Evolutionary conservation across 2,888 invertebrate genomes (phyloP).

Genomic region (Agrotis clavis): DNA sequence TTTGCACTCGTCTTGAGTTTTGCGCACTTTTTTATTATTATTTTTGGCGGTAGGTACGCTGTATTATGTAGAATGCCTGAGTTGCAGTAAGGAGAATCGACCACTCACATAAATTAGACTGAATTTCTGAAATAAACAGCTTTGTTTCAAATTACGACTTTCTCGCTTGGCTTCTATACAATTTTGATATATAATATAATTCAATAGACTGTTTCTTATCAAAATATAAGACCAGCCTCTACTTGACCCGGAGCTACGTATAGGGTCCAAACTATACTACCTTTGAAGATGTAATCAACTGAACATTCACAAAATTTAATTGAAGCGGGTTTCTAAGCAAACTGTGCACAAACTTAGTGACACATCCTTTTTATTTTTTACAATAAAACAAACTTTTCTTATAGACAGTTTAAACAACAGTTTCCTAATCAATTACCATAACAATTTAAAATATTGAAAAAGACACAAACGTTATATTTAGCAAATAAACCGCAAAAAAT

Average conservation of each 20-base stretch:
- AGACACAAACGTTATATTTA: background rate
- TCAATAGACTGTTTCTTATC: too few species aligned
- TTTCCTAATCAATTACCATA: background rate
- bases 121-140: slow-evolving; percentile 42
- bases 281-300: too few species aligned
- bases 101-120: slow-evolving; percentile 57
- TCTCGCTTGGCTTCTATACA: slow-evolving; percentile 13
- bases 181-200: slow-evolving; percentile 24
- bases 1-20: slow-evolving; percentile 63
- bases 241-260: too few species aligned
- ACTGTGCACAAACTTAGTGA: too few species aligned
- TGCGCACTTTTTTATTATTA: slow-evolving; percentile 50
- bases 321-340: too few species aligned
- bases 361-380: too few species aligned
- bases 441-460: background rate
- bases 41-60: slow-evolving; percentile 31
- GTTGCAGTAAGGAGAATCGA: slow-evolving; percentile 37
- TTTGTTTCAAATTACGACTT: slow-evolving; percentile 43
- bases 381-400: background rate
- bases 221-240: too few species aligned
- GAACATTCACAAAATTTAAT: too few species aligned
- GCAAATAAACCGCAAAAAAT: background rate
- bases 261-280: too few species aligned
- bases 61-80: slow-evolving; percentile 51
- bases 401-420: background rate